Base-by-base conservation (phyloP, 2,797 vertebrate genomes). In the Furcifer pardalis region DNA sequence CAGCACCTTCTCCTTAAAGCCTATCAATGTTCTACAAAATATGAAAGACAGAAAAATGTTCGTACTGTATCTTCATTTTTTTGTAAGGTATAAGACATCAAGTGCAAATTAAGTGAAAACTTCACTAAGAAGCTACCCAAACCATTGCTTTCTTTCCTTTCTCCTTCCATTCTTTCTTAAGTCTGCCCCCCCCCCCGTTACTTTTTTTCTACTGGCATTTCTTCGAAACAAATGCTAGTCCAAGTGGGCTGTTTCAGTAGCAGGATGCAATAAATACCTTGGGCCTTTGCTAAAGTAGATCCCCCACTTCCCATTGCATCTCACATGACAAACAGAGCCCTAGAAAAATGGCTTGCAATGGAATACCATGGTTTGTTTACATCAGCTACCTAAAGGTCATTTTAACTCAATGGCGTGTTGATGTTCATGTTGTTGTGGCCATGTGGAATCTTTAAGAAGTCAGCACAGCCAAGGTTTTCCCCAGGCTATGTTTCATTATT, bases 331-430 rank as follows among this genome's bases (percentile, higher is more conserved):
- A 92, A 78, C 56, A 87, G 86, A 23, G 80, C 77, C 37, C 74
- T 32, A 92, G 88, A 90, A 93, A 93, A 93, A 93, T 90, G 92
- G 92, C 91, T 92, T 94, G 93, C 93, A 91, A 91, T 91, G 92
- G 83, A 85, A 95, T 92, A 91, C 89, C 92, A 91, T 91, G 80
- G 23, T 52, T 68, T 83, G 77, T 85, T 91, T 85, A 84, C 52
- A 10, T 63, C 62, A 66, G n/a, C 7, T 1, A 35, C 72, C 35
- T 78, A 84, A 94, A 92, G 92, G 92, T 94, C 94, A 94, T 88
- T 93, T 92, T 85, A 92, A 94, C 93, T 93, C 77, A 71, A 89
- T 0, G 80, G 92, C 92, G 91, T 91, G 92, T 89, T 25, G 91
- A 86, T 84, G 46, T 84, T 92, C 90, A 75, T 88, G 90, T 86